Evolutionary conservation across 2,797 vertebrate species (phyloP), one percentile per base, ranked within the genome.

Genomic region (Hephaestus fuliginosus): DNA sequence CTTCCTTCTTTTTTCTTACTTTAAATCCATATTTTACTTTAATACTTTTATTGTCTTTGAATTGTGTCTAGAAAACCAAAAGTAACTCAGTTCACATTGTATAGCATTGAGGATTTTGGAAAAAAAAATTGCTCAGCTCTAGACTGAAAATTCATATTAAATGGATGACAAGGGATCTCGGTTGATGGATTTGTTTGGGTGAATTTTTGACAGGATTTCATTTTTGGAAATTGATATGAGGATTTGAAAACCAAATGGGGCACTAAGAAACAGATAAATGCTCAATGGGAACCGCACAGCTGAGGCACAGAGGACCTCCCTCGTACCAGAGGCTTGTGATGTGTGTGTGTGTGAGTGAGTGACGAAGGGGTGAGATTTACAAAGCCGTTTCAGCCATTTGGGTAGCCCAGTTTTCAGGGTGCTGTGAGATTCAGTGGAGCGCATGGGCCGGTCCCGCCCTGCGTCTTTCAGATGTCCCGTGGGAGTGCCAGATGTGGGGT

Each of bases 401-500:
- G 78, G 89, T 68, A 76, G 79, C 88, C 82, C 72, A 55, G 93
- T 93, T 92, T 91, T 92, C 90, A 88, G 83, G 81, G 77, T 88
- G 91, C 94, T 95, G 88, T 94, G 89, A 94, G 91, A 94, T 87
- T 93, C 93, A 95, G 80, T 92, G 93, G 93, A 96, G 95, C 94
- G 93, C 94, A 95, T 79, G 74, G 89, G 83, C 62, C 83, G 62
- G 91, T 89, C 94, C 94, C 91, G 92, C 96, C 95, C 93, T 91
- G 89, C 68, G 88, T 93, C 95, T 95, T 95, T 96, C 95, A 96
- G 82, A 89, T 82, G 92, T 93, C 93, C 89, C 90, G 78, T 82
- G 94, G 92, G 94, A 95, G 94, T 92, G 92, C 92, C 93, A 93
- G 95, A 95, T 96, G 93, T 90, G 4, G 89, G 93, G 90, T 94